Percentiles rank a stretch among this genome's conserved stretches.
Evolutionary conservation across 2,888 invertebrate genomes (phyloP).

Genomic region (Myopa testacea): DNA sequence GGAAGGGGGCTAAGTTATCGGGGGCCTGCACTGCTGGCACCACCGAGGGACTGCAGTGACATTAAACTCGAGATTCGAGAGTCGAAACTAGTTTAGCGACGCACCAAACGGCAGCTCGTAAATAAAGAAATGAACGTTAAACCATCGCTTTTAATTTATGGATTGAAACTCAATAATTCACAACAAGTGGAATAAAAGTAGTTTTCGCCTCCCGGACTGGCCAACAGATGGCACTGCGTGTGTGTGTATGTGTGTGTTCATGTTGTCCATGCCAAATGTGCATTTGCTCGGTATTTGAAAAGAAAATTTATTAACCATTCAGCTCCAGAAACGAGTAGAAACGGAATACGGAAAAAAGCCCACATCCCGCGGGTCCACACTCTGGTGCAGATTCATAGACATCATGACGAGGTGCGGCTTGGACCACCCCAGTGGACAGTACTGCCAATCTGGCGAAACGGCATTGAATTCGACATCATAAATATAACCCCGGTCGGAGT

Average conservation of each 20-base stretch:
- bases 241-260: background rate
- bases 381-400: background rate
- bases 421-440: background rate
- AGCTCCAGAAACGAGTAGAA: background rate
- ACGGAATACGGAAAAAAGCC: background rate
- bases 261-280: background rate
- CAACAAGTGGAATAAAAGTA: conserved; percentile 22
- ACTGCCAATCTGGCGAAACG: background rate
- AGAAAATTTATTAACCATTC: conserved; percentile 37
- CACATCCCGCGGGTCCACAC: background rate
- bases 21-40: background rate
- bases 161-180: conserved; percentile 40
- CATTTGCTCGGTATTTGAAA: conserved; percentile 35
- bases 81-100: conserved; percentile 15
- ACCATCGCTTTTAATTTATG: conserved; percentile 40
- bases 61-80: conserved; percentile 15
- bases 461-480: too few species aligned
- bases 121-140: conserved; percentile 40
- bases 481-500: too few species aligned
- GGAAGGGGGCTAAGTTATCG: background rate
- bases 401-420: background rate
- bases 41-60: conserved; percentile 29
- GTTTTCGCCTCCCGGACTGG: conserved; percentile 17
- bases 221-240: background rate
- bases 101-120: conserved; percentile 27